Evolutionary conservation across 2,113 vertebrate genomes (phyloP).

Genomic region (Brevimyrus niger): DNA sequence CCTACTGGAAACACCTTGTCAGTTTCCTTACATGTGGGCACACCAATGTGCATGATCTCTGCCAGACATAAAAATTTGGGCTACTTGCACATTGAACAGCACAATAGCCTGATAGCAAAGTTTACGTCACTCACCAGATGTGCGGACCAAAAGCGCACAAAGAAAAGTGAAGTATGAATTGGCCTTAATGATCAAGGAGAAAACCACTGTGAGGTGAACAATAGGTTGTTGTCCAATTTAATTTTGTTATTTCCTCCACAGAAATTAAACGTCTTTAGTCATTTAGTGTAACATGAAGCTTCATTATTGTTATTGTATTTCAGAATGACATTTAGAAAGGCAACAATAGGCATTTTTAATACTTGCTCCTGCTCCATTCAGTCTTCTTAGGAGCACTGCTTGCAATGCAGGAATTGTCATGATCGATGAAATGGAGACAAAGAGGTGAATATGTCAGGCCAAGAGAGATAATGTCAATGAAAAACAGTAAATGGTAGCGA

Average conservation of each 20-base stretch:
- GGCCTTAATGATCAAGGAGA: neutral
- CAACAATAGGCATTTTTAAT: neutral
- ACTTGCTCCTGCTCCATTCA: neutral
- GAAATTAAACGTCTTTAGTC: neutral
- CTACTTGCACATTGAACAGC: neutral
- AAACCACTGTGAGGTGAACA: neutral
- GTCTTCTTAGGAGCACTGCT: neutral
- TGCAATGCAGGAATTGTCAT: neutral
- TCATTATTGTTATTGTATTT: neutral
- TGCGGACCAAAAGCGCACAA: neutral
- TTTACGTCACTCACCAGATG: neutral
- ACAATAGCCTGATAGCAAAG: neutral
- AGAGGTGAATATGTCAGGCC: neutral
- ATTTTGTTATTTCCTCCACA: neutral
- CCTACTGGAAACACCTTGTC: neutral
- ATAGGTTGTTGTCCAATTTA: neutral
- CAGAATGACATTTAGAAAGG: neutral
- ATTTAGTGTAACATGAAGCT: neutral
- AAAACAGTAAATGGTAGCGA: slow-evolving; percentile 1
- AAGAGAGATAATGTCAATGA: no score
- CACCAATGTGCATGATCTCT: neutral
- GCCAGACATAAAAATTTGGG: neutral
- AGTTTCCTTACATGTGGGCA: neutral
- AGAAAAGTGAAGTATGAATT: neutral
- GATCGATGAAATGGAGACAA: neutral